phyloP scores from a whole-genome alignment of 2,797 vertebrate genomes.

The Epinephelus malabaricus region DNA sequence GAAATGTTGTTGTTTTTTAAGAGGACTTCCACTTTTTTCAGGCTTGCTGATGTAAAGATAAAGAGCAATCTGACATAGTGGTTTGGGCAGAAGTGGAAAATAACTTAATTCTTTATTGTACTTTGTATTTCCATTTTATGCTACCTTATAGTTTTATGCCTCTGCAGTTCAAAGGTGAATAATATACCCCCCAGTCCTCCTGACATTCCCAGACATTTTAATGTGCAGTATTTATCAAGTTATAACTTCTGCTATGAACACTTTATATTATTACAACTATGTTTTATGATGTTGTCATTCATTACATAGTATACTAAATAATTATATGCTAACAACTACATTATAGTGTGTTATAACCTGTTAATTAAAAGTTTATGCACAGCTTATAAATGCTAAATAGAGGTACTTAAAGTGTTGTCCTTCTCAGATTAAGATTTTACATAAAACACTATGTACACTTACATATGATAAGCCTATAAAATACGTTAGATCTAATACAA shows the following conservation, averaged over 20 bases:
- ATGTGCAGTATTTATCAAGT: neutral
- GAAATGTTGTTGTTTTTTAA: neutral
- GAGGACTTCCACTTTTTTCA: neutral
- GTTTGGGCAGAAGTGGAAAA: neutral
- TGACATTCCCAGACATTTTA: neutral
- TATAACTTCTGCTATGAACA: neutral
- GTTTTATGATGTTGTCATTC: too few species aligned
- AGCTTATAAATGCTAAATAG: neutral
- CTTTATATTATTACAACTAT: too few species aligned
- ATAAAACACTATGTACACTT: neutral
- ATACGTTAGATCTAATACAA: neutral
- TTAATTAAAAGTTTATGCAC: neutral
- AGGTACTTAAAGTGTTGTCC: neutral
- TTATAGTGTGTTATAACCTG: neutral
- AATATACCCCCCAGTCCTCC: neutral
- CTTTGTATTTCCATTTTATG: neutral
- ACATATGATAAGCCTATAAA: neutral
- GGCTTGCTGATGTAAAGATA: neutral
- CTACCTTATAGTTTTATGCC: neutral
- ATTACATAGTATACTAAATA: too few species aligned
- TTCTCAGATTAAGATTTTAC: neutral
- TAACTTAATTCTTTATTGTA: neutral
- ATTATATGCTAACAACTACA: too few species aligned
- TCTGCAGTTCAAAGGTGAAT: neutral
- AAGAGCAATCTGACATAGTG: neutral